Evolutionary conservation across 2,113 vertebrate genomes (phyloP), one percentile per base, ranked within the genome.

Genomic region (Vidua chalybeata): DNA sequence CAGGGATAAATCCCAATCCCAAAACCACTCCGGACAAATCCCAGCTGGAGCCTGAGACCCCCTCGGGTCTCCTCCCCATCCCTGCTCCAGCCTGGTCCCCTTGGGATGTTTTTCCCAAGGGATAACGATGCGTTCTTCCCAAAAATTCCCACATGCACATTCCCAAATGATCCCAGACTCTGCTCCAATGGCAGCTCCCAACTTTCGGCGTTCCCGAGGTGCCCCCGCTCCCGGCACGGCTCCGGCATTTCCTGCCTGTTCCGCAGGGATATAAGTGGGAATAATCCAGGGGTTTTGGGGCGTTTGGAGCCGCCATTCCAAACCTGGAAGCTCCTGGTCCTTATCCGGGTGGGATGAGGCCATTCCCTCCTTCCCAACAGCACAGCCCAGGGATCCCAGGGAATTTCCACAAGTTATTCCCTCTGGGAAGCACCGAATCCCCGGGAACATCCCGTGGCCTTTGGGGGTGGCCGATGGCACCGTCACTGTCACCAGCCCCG

Each of bases 261-360:
- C n/a, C n/a, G 2, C 31, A 67, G 61, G 62, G 62, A 18, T 5
- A n/a, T 74, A 62, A 41, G 5, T 4, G 22, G 62, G 62, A 35
- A 41, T 11, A 15, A 48, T 15, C 62, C 48, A 0, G n/a, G 23
- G 16, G 5, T 8, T 27, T 2, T 0, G 54, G 33, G 46, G 22
- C 0, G 0, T 73, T 58, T 7, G 51, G 68, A 49, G 59, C 51
- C 5, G 0, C 41, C 19, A 9, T 41, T 16, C 51, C 86, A 13
- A 43, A 20, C 12, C 45, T 10, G 69, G 61, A 3, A 52, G 28
- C 27, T 37, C 31, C 45, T 1, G 14, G 6, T 28, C 10, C 39
- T 22, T 18, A 1, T 51, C 68, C 45, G 3, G 45, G 77, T 1
- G 62, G 54, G 69, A 54, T 10, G 61, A 54, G 61, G 69, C 6